Conservation (phyloP, 2,797 vertebrate species). For the Neostethus bicornis region DNA sequence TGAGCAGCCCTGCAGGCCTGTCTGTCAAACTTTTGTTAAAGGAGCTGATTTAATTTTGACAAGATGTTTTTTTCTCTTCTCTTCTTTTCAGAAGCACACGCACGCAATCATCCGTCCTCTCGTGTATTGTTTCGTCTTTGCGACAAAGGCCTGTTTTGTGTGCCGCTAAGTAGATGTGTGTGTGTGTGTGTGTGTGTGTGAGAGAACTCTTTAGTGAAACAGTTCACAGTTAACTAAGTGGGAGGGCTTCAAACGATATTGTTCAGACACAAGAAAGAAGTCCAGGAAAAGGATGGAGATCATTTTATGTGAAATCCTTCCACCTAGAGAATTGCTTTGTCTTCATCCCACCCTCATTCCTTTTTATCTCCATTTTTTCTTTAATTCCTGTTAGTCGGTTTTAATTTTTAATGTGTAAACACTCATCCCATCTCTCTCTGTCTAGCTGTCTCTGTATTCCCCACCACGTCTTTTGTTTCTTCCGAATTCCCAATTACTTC, state of each 20-base stretch:
- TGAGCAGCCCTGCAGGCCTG: conserved; percentile 32
- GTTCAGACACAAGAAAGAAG: conserved; percentile 39
- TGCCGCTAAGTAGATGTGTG: conserved; percentile 11
- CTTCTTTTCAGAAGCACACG: conserved; percentile 33
- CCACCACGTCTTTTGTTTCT: conserved; percentile 26
- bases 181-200: conserved; percentile 18
- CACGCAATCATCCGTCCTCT: conserved; percentile 33
- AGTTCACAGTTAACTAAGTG: conserved; percentile 75
- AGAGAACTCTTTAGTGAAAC: conserved; percentile 41
- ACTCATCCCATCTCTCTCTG: neutral
- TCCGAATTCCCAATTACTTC: conserved; percentile 44
- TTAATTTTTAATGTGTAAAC: conserved; percentile 23
- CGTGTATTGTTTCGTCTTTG: conserved; percentile 53
- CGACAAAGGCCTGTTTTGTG: conserved; percentile 55
- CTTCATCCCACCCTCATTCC: neutral
- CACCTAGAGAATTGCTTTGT: conserved; percentile 9
- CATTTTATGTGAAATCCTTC: conserved; percentile 40
- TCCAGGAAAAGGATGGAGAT: conserved; percentile 28
- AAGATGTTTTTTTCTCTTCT: conserved; percentile 20
- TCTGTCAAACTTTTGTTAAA: conserved; percentile 63
- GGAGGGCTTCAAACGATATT: conserved; percentile 42
- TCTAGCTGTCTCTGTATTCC: conserved; percentile 7
- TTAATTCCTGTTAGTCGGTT: conserved; percentile 11
- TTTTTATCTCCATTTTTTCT: neutral
- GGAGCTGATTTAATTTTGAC: conserved; percentile 55